These are phyloP conservation scores for Polietes domitor DNA, from an alignment of 2,888 invertebrate species.

Conservation along the genomic window DNA sequence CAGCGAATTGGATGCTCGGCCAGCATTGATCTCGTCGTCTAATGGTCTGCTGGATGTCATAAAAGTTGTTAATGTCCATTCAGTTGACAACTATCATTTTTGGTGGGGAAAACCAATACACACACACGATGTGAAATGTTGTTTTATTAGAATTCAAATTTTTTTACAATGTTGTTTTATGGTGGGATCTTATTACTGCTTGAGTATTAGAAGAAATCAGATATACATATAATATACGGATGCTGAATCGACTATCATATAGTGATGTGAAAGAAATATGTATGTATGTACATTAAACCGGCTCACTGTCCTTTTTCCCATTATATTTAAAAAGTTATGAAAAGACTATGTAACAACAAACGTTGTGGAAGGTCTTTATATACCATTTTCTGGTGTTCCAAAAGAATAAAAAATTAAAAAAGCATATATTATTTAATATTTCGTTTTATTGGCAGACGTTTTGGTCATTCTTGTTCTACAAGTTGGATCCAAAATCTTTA, in stretches of 20 bases:
- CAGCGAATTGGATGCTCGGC: not conserved
- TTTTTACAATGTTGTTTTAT: slow-evolving; percentile 33
- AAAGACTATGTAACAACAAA: too few species aligned
- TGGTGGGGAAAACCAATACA: not conserved
- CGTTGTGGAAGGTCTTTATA: too few species aligned
- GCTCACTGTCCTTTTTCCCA: too few species aligned
- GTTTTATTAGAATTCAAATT: not conserved
- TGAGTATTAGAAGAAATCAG: not conserved
- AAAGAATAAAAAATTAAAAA: too few species aligned
- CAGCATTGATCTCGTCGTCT: slow-evolving; percentile 43
- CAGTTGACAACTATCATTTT: slow-evolving; percentile 56
- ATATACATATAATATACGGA: not conserved
- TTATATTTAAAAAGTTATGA: too few species aligned
- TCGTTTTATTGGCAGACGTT: too few species aligned
- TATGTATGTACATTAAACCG: too few species aligned
- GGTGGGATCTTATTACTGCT: not conserved
- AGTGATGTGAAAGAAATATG: too few species aligned
- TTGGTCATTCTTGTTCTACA: too few species aligned
- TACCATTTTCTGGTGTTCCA: too few species aligned
- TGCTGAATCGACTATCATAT: not conserved
- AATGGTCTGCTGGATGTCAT: slow-evolving; percentile 53
- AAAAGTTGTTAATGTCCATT: slow-evolving; percentile 55
- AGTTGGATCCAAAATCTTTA: too few species aligned
- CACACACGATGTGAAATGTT: not conserved
- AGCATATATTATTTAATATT: too few species aligned